Evolutionary conservation across 2,888 invertebrate genomes (phyloP), one percentile per base, ranked within the genome.

Genomic region (Pyrocoelia pectoralis): DNA sequence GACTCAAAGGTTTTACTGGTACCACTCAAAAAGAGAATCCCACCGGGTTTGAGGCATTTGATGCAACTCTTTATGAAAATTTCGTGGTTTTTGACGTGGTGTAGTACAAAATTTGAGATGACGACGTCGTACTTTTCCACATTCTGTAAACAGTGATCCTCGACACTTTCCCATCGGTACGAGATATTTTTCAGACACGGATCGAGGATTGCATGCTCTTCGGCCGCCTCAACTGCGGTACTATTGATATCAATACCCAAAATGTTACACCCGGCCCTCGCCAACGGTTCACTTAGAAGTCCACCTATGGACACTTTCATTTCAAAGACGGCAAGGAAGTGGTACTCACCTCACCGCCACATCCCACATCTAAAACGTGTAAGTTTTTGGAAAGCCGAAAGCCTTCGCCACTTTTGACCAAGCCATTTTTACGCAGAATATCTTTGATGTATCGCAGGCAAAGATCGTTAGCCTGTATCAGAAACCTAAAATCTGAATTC

Each of bases 91-190:
- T 85, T 83, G 0, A 97, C 91, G 82, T 97, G 97, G 79, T 97
- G 97, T 63, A 97, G 83, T 0, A 97, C 90, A 84, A 97, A 97
- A 0, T 96, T 96, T 0, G 92, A 88, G 0, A 96, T 87, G 0
- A 97, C 88, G 0, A 88, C 94, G 83, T 97, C 95, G 79, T 91
- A 97, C 29, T 77, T 73, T 53, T 84, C 83, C 1, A 70, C 58
- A 70, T 84, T 79, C 0, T 80, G 70, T 15, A 77, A 28, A 0
- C 68, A 65, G 68, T 77, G 72, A 0, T 88, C 83, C 81, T 89
- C 92, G 52, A 92, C 83, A 2, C 85, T 83, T 5, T 82, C 77
- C 50, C 78, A 75, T 6, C 82, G 43, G 69, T 89, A 90, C 10
- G 76, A 79, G 15, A 87, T 80, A 67, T 75, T 80, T n/a, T 77